These are phyloP conservation scores for Octopus bimaculoides DNA, from an alignment of 1,140 invertebrate genomes.

Conservation along the genomic window DNA sequence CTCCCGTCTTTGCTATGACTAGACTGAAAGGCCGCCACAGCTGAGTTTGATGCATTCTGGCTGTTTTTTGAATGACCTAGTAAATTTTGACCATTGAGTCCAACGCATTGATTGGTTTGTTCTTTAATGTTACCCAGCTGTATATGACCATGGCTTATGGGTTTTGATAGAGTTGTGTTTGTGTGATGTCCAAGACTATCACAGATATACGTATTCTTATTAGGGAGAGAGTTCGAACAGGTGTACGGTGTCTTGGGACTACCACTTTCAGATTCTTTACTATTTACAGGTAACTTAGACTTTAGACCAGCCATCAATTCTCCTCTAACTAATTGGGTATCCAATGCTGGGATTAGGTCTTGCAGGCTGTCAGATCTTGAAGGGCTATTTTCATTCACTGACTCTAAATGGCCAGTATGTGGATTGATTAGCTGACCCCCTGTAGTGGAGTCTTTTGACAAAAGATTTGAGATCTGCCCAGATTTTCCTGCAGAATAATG, in stretches of 20 bases:
- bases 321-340: neutral
- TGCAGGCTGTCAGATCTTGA: slow-evolving; percentile 11
- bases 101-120: neutral
- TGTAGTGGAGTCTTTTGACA: slow-evolving; percentile 56
- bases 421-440: slow-evolving; percentile 79
- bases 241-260: slow-evolving; percentile 1
- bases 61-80: neutral
- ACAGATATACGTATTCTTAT: slow-evolving; percentile 10
- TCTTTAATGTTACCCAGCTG: neutral
- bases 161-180: neutral
- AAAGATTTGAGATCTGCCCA: slow-evolving; percentile 12
- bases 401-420: slow-evolving; percentile 80
- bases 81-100: slow-evolving; percentile 2
- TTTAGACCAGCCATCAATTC: neutral
- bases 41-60: slow-evolving; percentile 9
- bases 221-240: neutral
- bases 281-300: slow-evolving; percentile 6
- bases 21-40: slow-evolving; percentile 6
- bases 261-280: slow-evolving; percentile 4
- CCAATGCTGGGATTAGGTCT: neutral
- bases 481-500: neutral
- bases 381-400: slow-evolving; percentile 57
- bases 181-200: slow-evolving; percentile 12
- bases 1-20: neutral
- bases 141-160: neutral